Conservation (phyloP, 2,888 invertebrate genomes). For the Euzophera pinguis region DNA sequence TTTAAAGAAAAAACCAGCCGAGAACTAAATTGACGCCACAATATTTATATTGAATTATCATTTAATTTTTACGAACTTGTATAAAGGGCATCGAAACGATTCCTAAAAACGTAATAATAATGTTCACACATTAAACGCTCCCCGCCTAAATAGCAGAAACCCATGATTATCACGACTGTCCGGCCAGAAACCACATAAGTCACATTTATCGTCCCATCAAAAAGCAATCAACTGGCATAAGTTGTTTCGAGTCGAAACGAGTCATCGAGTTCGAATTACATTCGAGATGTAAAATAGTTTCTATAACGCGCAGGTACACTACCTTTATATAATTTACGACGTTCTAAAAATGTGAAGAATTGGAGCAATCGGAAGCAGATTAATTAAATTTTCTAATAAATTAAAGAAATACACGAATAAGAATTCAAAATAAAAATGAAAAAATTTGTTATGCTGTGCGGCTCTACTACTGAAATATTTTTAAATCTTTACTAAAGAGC, state of each 20-base stretch:
- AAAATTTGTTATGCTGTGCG: too few relatives aligned
- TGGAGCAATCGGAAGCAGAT: conserved; percentile 25
- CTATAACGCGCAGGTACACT: conserved; percentile 13
- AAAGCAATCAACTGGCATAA: conserved; percentile 76
- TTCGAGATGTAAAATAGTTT: conserved; percentile 66
- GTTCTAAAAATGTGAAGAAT: conserved; percentile 45
- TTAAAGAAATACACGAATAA: too few relatives aligned
- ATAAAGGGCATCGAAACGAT: conserved; percentile 24
- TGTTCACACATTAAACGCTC: conserved; percentile 63
- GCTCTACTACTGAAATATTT: too few relatives aligned
- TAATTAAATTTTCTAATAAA: too few relatives aligned
- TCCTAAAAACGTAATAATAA: conserved; percentile 54
- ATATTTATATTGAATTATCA: not conserved
- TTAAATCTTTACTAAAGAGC: too few relatives aligned
- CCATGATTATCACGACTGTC: conserved; percentile 63
- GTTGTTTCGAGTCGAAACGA: conserved; percentile 36
- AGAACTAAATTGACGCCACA: not conserved
- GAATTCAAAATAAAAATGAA: too few relatives aligned
- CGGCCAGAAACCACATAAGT: conserved; percentile 73
- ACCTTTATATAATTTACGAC: conserved; percentile 17
- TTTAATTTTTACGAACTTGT: conserved; percentile 7
- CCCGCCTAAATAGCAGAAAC: conserved; percentile 63
- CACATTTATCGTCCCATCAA: conserved; percentile 78
- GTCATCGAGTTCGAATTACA: conserved; percentile 52
- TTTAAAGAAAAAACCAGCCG: too few relatives aligned